Evolutionary conservation across 2,888 invertebrate species (phyloP).

Genomic region (Teleiodes luculella): DNA sequence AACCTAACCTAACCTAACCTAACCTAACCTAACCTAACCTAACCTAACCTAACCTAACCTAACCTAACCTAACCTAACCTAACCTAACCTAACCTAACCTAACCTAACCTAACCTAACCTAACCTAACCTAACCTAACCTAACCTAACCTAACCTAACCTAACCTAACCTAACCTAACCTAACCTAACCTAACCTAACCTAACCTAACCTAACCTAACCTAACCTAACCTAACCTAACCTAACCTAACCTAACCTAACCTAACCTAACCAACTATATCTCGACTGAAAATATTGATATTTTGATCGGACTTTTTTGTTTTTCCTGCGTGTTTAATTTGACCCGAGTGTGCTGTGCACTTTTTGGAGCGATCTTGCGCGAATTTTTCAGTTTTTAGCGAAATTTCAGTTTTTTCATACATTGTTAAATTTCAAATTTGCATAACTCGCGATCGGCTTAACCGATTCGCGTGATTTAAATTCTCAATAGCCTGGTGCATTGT

Average conservation of each 20-base stretch:
- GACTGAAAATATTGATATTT: no score
- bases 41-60: constrained; percentile 13
- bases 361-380: no score
- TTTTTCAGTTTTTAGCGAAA: no score
- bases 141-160: constrained; percentile 22
- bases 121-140: constrained; percentile 20
- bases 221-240: constrained; percentile 22
- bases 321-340: no score
- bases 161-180: constrained; percentile 24
- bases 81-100: constrained; percentile 21
- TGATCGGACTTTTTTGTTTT: no score
- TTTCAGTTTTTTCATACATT: no score
- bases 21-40: constrained; percentile 22
- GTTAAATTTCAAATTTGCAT: no score
- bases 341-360: no score
- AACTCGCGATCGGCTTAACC: no score
- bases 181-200: constrained; percentile 24
- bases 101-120: constrained; percentile 16
- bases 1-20: constrained; percentile 19
- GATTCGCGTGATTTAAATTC: no score
- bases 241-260: constrained; percentile 22
- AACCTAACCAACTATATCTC: constrained; percentile 22
- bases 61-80: constrained; percentile 21
- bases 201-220: constrained; percentile 23
- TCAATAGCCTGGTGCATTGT: no score